Conservation (phyloP, 2,113 vertebrate species). For the Eurystomus gularis region DNA sequence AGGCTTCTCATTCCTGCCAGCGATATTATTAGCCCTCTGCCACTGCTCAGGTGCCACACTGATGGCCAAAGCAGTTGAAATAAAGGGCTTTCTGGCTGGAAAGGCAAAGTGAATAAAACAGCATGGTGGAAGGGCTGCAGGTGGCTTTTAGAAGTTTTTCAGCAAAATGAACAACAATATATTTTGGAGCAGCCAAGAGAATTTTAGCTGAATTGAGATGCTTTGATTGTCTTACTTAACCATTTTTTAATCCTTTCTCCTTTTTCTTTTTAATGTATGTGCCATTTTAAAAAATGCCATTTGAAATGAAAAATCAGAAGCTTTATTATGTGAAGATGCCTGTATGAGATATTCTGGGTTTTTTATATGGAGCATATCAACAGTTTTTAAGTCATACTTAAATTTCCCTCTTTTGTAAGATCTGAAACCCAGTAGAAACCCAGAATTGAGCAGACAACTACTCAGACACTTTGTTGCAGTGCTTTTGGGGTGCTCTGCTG, state of each 20-base stretch:
- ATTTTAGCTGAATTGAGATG: conserved; percentile 10
- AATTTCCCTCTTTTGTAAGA: neutral
- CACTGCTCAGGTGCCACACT: neutral
- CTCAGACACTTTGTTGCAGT: neutral
- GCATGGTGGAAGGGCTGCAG: conserved; percentile 14
- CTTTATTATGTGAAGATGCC: neutral
- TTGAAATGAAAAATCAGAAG: neutral
- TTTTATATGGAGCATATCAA: neutral
- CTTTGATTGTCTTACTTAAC: neutral
- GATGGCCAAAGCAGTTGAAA: conserved; percentile 29
- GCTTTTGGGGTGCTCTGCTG: neutral
- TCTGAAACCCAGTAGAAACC: neutral
- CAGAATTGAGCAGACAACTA: neutral
- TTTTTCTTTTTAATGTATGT: neutral
- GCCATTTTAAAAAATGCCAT: neutral
- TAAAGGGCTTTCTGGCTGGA: neutral
- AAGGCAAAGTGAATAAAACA: conserved; percentile 31
- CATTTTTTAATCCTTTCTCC: neutral
- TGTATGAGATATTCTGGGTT: neutral
- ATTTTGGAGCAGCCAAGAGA: conserved; percentile 8
- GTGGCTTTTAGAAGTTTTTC: conserved; percentile 25
- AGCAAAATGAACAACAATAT: conserved; percentile 34
- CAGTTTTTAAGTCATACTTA: neutral
- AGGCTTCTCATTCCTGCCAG: neutral
- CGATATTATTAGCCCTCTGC: conserved; percentile 31